phyloP scores from a whole-genome alignment of 2,113 vertebrate species.

The Pterophyllum scalare region DNA sequence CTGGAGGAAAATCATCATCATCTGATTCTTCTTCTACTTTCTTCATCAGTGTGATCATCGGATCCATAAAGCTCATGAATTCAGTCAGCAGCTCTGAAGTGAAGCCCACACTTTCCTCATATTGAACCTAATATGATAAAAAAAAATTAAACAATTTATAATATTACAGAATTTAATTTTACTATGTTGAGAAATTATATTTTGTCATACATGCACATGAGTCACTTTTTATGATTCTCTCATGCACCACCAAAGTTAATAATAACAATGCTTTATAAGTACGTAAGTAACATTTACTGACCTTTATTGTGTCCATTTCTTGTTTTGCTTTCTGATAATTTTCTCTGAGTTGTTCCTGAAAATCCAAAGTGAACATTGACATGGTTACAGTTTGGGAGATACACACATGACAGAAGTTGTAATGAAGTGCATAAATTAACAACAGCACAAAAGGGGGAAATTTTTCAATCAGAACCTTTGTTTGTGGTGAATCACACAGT shows the following conservation, averaged over 20 bases:
- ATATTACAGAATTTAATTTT: background rate
- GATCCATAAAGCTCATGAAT: accelerated
- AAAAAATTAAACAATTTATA: background rate
- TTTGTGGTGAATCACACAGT: background rate
- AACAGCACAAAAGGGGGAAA: background rate
- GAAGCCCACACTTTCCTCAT: accelerated
- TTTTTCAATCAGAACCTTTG: background rate
- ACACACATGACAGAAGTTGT: background rate
- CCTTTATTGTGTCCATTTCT: background rate
- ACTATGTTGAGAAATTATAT: background rate
- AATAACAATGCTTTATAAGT: background rate
- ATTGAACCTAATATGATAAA: background rate
- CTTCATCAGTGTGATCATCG: background rate
- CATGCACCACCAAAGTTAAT: background rate
- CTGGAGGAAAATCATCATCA: background rate
- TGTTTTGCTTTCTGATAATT: accelerated
- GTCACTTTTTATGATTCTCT: background rate
- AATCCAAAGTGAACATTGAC: background rate
- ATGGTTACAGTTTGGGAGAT: background rate
- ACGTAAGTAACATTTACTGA: background rate
- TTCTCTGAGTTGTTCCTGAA: background rate
- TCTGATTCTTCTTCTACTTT: accelerated
- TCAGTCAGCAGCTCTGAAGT: background rate
- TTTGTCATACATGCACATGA: background rate
- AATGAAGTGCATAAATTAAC: background rate